A percentile compares a stretch with the other conserved stretches of the same genome.
Evolutionary conservation across 2,797 vertebrate species (phyloP).

Genomic region (Helicolenus hilgendorfi): DNA sequence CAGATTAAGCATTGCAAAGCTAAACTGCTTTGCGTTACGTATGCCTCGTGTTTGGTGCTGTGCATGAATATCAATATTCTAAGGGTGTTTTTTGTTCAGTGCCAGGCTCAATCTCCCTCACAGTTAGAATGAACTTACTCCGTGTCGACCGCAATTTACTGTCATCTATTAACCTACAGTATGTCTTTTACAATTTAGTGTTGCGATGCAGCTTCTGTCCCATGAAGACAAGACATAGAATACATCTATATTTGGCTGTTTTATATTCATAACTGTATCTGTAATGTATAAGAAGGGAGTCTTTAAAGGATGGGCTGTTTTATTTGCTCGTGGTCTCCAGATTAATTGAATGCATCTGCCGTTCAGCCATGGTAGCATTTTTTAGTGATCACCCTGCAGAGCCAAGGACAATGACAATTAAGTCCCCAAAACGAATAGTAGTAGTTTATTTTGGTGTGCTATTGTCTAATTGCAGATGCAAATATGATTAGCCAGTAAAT

Average conservation of each 20-base stretch:
- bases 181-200: constrained; percentile 8
- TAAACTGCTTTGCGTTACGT: constrained; percentile 64
- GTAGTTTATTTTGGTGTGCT: constrained; percentile 45
- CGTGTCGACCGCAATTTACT: constrained; percentile 36
- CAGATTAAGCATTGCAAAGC: constrained; percentile 78
- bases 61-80: constrained; percentile 65
- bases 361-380: constrained; percentile 52
- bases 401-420: constrained; percentile 69
- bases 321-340: constrained; percentile 27
- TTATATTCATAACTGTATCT: not conserved
- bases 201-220: not conserved
- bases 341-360: constrained; percentile 36
- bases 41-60: constrained; percentile 42
- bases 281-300: not conserved
- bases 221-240: not conserved
- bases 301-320: constrained; percentile 1
- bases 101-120: constrained; percentile 39
- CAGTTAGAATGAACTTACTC: constrained; percentile 23
- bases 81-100: constrained; percentile 52
- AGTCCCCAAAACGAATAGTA: constrained; percentile 56
- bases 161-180: constrained; percentile 28
- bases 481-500: constrained; percentile 34
- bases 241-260: not conserved
- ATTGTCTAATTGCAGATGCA: constrained; percentile 57
- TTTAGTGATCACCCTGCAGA: constrained; percentile 56